These are phyloP conservation scores for Poeciliopsis occidentalis DNA, from an alignment of 2,113 vertebrate genomes.

Conservation along the genomic window DNA sequence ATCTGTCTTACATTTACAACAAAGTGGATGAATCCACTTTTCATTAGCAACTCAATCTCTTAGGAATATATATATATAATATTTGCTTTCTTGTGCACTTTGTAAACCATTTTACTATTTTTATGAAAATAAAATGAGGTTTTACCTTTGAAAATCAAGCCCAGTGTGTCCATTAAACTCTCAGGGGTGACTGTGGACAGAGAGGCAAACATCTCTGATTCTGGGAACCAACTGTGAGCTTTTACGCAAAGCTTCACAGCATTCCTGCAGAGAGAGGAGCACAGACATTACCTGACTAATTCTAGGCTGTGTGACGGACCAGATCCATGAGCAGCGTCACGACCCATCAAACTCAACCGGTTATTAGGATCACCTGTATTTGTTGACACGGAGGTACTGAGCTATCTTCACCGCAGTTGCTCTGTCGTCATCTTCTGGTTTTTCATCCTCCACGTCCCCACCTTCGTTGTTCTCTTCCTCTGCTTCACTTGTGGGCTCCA, in stretches of 20 bases:
- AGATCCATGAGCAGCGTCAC: background rate
- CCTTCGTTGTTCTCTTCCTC: constrained; percentile 53
- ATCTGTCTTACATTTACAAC: no score
- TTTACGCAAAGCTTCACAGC: constrained; percentile 82
- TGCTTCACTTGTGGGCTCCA: constrained; percentile 66
- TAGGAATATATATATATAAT: no score
- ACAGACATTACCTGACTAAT: background rate
- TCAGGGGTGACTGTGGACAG: constrained; percentile 64
- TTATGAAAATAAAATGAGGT: background rate
- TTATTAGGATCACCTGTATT: constrained; percentile 86
- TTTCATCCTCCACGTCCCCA: constrained; percentile 25
- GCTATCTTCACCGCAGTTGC: constrained; percentile 79
- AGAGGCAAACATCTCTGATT: constrained; percentile 79
- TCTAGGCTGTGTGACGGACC: constrained; percentile 17
- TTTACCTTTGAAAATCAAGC: constrained; percentile 87
- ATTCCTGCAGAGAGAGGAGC: constrained; percentile 73
- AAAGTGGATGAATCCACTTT: no score
- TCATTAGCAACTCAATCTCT: no score
- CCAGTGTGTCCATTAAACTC: constrained; percentile 80
- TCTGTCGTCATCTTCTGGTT: constrained; percentile 70
- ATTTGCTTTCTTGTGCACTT: no score
- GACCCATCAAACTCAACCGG: constrained; percentile 3
- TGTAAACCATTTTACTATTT: background rate
- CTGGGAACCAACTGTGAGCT: constrained; percentile 78
- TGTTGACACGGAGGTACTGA: constrained; percentile 85